Evolutionary conservation across 2,888 invertebrate genomes (phyloP), one percentile per base, ranked within the genome.

Genomic region (Invenusta paracnida): DNA sequence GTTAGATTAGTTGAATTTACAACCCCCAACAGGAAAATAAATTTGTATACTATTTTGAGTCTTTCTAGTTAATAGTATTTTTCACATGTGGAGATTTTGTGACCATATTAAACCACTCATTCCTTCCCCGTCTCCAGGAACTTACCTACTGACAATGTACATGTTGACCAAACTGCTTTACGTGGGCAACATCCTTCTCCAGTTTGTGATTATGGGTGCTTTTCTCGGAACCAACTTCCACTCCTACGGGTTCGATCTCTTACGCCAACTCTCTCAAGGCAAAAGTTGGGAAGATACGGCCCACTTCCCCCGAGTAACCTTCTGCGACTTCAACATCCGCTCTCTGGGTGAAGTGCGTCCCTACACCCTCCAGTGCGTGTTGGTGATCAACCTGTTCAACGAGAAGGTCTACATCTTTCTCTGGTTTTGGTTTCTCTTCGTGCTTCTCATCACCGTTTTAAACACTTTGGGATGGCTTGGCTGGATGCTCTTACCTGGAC

Each of bases 141-240:
- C 31, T 23, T 82, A 5, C 17, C 31, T 82, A 29, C 31, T 30
- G 5, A 30, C 31, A 23, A 5, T 82, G 1, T 92, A 92, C 88
- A 88, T 92, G 79, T 89, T 91, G 87, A 89, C 90, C 87, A 92
- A 92, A 88, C 85, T 90, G 67, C 88, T 92, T 5, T 92, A 92
- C 87, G 90, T 92, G 86, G 88, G 89, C 28, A 92, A 92, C 87
- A 90, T 90, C 29, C 89, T 92, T 17, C 91, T 91, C 23, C 92
- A 92, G 88, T 90, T 92, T 86, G 91, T 92, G 88, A 88, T 92
- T 88, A 89, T 92, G 87, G 92, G 92, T 88, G 89, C 90, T 85
- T 92, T 92, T 88, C 89, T 92, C 81, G 92, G 92, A 81, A 89
- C 89, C 31, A 89, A 90, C 29, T 91, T 89, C 87, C 89, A 90